Percentiles rank a stretch among this genome's conserved stretches.
These are phyloP conservation scores for Amphiduros pacificus DNA, from an alignment of 2,888 invertebrate species.

Conservation along the genomic window DNA sequence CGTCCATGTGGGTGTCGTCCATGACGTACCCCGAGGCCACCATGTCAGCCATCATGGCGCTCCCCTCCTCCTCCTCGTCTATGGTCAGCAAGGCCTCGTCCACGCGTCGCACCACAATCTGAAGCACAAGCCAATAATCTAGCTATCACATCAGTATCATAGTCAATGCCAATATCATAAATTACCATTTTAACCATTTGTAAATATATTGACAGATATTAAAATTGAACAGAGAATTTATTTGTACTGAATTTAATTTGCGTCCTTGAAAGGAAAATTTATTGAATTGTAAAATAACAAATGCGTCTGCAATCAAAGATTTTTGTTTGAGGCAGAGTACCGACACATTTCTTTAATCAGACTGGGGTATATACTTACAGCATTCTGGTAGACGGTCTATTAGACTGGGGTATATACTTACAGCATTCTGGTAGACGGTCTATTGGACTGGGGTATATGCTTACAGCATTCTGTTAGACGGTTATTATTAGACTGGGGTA, in stretches of 20 bases:
- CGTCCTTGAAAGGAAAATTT: no score
- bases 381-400: slow-evolving; percentile 2
- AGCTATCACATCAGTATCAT: neutral
- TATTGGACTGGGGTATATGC: neutral
- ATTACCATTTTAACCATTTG: no score
- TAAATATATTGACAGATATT: no score
- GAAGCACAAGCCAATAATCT: neutral
- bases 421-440: slow-evolving; percentile 1
- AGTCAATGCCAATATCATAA: no score
- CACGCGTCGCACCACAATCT: slow-evolving; percentile 9
- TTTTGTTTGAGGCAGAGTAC: no score
- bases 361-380: neutral
- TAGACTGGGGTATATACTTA: neutral
- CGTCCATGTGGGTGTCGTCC: slow-evolving; percentile 12
- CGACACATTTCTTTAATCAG: neutral
- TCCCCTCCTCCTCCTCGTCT: slow-evolving; percentile 6
- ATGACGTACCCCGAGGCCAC: neutral
- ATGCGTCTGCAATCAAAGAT: no score
- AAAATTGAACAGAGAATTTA: no score
- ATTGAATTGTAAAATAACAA: no score
- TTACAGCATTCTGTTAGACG: slow-evolving; percentile 5
- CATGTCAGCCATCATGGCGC: slow-evolving; percentile 6
- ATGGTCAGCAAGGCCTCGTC: neutral
- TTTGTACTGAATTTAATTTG: no score
- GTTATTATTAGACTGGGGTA: neutral